Evolutionary conservation across 2,888 invertebrate genomes (phyloP).

Genomic region (Syrphus vitripennis): DNA sequence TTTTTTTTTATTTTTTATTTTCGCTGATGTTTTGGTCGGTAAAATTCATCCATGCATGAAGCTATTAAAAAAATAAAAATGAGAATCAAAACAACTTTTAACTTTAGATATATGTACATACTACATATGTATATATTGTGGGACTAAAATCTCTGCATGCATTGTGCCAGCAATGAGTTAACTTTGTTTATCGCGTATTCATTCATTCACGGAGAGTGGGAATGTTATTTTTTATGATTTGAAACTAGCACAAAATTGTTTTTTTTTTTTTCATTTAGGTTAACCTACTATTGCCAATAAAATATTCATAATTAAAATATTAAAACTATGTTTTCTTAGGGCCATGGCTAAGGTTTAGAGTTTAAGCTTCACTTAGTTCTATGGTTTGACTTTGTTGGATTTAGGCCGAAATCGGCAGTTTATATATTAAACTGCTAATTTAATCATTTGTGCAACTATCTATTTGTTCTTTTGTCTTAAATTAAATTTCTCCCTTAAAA

Average conservation of each 20-base stretch:
- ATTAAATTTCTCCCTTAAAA: too few species aligned
- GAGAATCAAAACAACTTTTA: slow-evolving; percentile 51
- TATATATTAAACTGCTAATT: too few species aligned
- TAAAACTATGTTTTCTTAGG: neutral
- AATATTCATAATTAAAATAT: neutral
- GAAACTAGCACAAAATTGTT: slow-evolving; percentile 28
- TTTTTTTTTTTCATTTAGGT: slow-evolving; percentile 15
- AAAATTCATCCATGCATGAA: slow-evolving; percentile 57
- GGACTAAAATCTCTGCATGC: slow-evolving; percentile 27
- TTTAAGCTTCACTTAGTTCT: too few species aligned
- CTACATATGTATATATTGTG: too few species aligned
- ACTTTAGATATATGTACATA: too few species aligned
- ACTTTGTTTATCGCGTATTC: slow-evolving; percentile 16
- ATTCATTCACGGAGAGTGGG: slow-evolving; percentile 26
- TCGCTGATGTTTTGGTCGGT: slow-evolving; percentile 32
- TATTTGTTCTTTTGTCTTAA: too few species aligned
- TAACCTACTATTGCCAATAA: slow-evolving; percentile 1
- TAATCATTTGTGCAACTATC: too few species aligned
- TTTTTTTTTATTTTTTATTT: slow-evolving; percentile 12
- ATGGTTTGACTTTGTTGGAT: too few species aligned
- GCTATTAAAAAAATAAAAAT: slow-evolving; percentile 31
- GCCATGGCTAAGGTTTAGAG: too few species aligned
- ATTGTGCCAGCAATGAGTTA: slow-evolving; percentile 14
- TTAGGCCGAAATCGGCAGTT: too few species aligned
- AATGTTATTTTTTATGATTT: neutral